Evolutionary conservation across 1,140 invertebrate species (phyloP).

Genomic region (Drosophila ohnishii): DNA sequence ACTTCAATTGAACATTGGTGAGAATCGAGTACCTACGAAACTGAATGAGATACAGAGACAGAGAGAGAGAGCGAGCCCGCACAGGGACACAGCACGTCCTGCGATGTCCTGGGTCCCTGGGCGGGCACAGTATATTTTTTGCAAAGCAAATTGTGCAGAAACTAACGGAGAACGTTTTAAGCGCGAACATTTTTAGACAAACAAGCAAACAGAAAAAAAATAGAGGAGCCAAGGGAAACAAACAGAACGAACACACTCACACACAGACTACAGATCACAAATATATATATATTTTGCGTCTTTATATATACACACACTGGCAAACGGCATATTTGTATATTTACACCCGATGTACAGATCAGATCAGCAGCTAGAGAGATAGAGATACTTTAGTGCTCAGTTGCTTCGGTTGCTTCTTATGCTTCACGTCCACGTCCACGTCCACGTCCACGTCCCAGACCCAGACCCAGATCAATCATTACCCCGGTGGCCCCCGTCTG

Average conservation of each 20-base stretch:
- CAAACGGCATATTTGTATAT: conserved; percentile 66
- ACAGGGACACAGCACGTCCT: conserved; percentile 11
- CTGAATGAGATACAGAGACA: conserved; percentile 55
- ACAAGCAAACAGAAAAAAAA: conserved; percentile 37
- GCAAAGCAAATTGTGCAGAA: conserved; percentile 73
- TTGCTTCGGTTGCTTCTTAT: conserved; percentile 62
- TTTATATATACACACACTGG: conserved; percentile 70
- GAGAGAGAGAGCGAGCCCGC: conserved; percentile 9
- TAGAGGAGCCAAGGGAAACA: conserved; percentile 32
- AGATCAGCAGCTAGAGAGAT: conserved; percentile 19
- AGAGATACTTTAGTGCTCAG: conserved; percentile 40
- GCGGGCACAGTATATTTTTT: conserved; percentile 69
- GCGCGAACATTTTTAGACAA: conserved; percentile 64
- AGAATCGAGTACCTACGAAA: conserved; percentile 79
- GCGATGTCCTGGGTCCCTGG: conserved; percentile 27
- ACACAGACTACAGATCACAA: conserved; percentile 55
- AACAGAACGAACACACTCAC: conserved; percentile 33
- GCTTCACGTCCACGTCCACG: conserved; percentile 42
- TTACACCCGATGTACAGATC: conserved; percentile 52
- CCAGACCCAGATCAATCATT: conserved; percentile 32
- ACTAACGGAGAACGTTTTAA: conserved; percentile 65
- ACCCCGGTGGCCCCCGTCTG: conserved; percentile 2
- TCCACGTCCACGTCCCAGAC: conserved; percentile 24
- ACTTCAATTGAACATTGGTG: conserved; percentile 70
- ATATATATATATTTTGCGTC: conserved; percentile 70